Percentiles rank a stretch among this genome's conserved stretches.
Conservation (phyloP, 2,113 vertebrate genomes). For the Pongo abelii region DNA sequence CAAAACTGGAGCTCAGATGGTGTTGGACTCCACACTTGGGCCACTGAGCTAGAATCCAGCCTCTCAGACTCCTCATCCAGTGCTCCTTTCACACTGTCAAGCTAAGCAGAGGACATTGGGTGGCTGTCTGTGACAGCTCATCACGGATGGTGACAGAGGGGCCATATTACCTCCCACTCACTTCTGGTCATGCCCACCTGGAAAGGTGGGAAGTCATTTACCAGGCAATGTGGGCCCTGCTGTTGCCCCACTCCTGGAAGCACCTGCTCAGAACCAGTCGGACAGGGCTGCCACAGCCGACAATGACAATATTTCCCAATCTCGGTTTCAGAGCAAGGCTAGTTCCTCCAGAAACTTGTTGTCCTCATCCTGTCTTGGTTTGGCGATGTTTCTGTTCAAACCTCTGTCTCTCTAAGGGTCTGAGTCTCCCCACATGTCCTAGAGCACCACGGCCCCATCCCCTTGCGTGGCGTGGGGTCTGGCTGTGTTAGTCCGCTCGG, state of each 20-base stretch:
- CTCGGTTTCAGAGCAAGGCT: background rate
- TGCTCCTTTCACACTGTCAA: background rate
- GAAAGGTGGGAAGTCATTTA: background rate
- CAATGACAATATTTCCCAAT: background rate
- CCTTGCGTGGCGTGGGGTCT: accelerated
- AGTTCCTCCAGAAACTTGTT: background rate
- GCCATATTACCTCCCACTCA: background rate
- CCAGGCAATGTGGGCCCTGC: accelerated
- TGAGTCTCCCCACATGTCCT: background rate
- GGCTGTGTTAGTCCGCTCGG: background rate
- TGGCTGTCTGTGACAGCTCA: background rate
- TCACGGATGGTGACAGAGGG: background rate
- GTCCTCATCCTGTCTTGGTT: background rate
- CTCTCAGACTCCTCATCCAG: background rate
- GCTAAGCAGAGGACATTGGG: background rate
- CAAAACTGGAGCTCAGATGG: background rate
- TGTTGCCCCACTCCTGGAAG: background rate
- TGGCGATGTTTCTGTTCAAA: background rate
- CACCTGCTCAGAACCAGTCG: background rate
- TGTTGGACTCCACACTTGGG: background rate
- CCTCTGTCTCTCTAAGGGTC: background rate
- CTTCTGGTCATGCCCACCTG: background rate
- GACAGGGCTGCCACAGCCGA: background rate
- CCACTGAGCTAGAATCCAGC: background rate
- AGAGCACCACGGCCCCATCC: background rate